Percentiles rank a stretch among this genome's conserved stretches.
phyloP scores from a whole-genome alignment of 2,888 invertebrate species.

The Sesamia inferens region DNA sequence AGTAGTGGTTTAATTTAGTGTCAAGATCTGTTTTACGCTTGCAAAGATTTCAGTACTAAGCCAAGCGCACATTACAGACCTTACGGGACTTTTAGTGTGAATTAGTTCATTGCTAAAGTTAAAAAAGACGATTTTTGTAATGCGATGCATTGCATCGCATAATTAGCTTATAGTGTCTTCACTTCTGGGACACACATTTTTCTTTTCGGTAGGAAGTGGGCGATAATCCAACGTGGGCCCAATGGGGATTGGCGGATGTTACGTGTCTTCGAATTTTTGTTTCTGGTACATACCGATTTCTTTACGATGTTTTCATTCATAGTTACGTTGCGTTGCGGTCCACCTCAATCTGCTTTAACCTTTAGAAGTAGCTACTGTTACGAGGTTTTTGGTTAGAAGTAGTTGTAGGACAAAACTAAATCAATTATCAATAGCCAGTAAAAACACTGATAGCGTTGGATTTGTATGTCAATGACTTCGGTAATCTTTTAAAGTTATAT shows the following conservation, averaged over 20 bases:
- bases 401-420: neutral
- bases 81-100: neutral
- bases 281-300: neutral
- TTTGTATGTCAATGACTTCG: slow-evolving; percentile 1
- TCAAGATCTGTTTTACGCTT: neutral
- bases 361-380: neutral
- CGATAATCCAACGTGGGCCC: neutral
- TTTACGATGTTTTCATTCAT: neutral
- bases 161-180: neutral
- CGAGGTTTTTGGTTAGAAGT: neutral
- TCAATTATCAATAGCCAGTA: neutral
- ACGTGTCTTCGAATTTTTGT: neutral
- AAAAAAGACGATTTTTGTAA: neutral
- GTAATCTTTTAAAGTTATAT: slow-evolving; percentile 16
- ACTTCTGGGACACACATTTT: neutral
- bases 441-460: neutral
- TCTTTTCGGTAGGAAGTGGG: neutral
- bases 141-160: neutral
- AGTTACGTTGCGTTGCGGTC: neutral
- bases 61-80: neutral
- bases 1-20: neutral
- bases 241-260: neutral
- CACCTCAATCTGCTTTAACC: neutral
- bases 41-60: neutral
- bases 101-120: neutral